Evolutionary conservation across 1,140 invertebrate species (phyloP), one percentile per base, ranked within the genome.

Genomic region (Drosophila mojavensis): DNA sequence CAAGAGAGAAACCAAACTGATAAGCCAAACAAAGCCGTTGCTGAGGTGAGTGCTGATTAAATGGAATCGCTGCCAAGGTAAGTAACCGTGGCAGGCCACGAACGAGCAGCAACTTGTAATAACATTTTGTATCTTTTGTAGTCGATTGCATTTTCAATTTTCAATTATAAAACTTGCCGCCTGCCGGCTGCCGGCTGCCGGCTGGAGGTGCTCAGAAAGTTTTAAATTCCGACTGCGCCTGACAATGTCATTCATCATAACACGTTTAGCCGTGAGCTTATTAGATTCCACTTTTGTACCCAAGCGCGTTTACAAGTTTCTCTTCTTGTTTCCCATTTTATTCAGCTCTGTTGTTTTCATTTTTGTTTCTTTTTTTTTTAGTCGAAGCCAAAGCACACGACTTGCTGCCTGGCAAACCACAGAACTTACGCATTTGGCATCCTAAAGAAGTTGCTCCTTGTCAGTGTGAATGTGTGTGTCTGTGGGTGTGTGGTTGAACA

Each of bases 211-310:
- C 59, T 70, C 64, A 50, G 1, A 41, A 62, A 81, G 62, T 88
- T 85, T 84, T 78, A 78, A 88, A 88, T 88, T 88, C 73, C 77
- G 66, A 70, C 69, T 88, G 84, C 73, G 84, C 55, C 76, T 88
- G 84, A 88, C 83, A 89, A 83, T 88, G 83, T 83, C 83, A 88
- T 88, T 88, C 84, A 88, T 88, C 83, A 88, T 88, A 89, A 88
- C 83, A 89, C 84, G 86, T 88, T 88, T 88, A 88, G 83, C 83
- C 84, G 84, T 89, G 73, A 89, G 83, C 84, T 88, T 88, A 88
- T 88, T 88, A 89, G 84, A 89, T 88, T 88, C 84, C 83, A 83
- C 84, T 88, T 88, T 88, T 89, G 84, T 88, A 78, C 71, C 83
- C 79, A 79, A 65, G 66, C 83, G 83, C 83, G 81, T 86, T 86